Base-by-base conservation (phyloP, 2,888 invertebrate species). In the Dasypogon diadema region DNA sequence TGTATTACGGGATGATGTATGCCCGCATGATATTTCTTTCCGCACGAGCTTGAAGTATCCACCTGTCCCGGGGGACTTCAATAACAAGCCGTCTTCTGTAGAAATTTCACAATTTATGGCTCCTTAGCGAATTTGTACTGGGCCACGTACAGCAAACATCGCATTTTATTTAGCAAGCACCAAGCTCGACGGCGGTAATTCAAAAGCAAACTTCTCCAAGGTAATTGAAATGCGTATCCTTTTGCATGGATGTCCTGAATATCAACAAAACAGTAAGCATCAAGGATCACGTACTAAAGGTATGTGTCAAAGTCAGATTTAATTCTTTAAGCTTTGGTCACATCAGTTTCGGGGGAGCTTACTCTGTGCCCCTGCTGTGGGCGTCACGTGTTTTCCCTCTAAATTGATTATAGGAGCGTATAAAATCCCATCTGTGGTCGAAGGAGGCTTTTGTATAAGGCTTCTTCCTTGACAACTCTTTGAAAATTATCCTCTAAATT, bases 21-120 rank as follows among this genome's bases (percentile, higher is more conserved):
- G 30, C 4, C 24, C 22, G 10, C 22, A 68, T 26, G 68, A 51
- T 68, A 51, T 48, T 26, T 37, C 26, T 16, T 26, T 14, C 10
- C 22, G 26, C 16, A 21, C 12, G 24, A 16, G 30, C 12, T 5
- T 2, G 12, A 26, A 26, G 10, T 51, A 51, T 30, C 26, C 30
- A 30, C 56, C 24, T 24, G 30, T 51, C 51, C 30, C 51, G n/a
- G 14, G 51, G 51, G 68, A 24, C 48, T 26, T 48, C 68, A 68
- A 51, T 68, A 68, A 68, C 68, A 68, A 68, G 51, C 22, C 48
- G 14, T 18, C 51, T 68, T 48, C 51, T 68, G 26, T 26, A 48
- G 68, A 68, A 68, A 30, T 68, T 68, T 68, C 68, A 26, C 68
- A 68, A 68, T 68, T 68, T 68, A 68, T 68, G 51, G 37, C 51